phyloP scores from a whole-genome alignment of 2,113 vertebrate species.

The Mixornis gularis region DNA sequence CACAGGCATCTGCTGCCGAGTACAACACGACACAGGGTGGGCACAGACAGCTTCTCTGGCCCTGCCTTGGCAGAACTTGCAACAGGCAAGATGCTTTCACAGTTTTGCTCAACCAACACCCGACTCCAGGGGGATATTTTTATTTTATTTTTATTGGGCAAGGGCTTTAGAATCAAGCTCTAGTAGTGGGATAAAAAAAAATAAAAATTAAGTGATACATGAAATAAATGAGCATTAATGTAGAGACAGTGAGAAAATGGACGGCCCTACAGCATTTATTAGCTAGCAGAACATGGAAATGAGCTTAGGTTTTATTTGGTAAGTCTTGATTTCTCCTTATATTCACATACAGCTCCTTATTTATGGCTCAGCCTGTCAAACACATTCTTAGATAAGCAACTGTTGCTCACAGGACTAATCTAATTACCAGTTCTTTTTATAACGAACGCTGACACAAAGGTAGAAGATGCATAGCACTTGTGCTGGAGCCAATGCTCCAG shows the following conservation, averaged over 20 bases:
- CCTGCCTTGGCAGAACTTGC: neutral
- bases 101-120: neutral
- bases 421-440: conserved; percentile 51
- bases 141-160: neutral
- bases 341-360: conserved; percentile 21
- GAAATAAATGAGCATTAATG: neutral
- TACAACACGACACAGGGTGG: neutral
- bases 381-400: conserved; percentile 42
- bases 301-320: conserved; percentile 1
- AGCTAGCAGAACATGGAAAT: neutral
- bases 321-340: conserved; percentile 11
- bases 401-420: conserved; percentile 42
- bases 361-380: conserved; percentile 51
- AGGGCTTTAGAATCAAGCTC: neutral
- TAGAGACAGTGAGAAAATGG: neutral
- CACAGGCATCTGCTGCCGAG: neutral
- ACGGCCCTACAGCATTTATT: neutral
- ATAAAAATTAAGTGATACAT: neutral
- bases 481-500: conserved; percentile 35
- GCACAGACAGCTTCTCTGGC: neutral
- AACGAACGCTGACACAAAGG: conserved; percentile 44
- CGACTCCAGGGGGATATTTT: neutral
- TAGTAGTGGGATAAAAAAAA: neutral
- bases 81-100: neutral
- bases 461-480: conserved; percentile 25